phyloP scores from a whole-genome alignment of 2,113 vertebrate genomes.

The Bufo bufo region DNA sequence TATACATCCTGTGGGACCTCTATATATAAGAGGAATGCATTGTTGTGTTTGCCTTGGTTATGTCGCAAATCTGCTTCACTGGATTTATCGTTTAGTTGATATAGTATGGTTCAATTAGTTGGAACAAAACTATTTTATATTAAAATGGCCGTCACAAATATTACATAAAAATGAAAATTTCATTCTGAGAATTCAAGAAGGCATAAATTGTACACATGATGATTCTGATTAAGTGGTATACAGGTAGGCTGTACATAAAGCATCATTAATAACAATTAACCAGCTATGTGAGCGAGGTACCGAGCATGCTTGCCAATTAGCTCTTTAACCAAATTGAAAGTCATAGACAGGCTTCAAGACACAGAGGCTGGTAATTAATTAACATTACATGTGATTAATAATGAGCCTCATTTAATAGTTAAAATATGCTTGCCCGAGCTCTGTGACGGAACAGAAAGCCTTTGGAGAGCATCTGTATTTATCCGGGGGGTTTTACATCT shows the following conservation, averaged over 20 bases:
- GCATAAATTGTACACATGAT: background rate
- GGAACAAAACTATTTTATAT: background rate
- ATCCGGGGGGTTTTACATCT: slow-evolving; percentile 96
- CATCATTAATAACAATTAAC: slow-evolving; percentile 59
- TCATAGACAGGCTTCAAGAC: slow-evolving; percentile 77
- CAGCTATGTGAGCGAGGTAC: slow-evolving; percentile 27
- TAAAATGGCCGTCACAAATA: background rate
- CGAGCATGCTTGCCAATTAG: slow-evolving; percentile 82
- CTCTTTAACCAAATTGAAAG: slow-evolving; percentile 86
- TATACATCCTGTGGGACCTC: background rate
- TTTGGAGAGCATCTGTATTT: slow-evolving; percentile 89
- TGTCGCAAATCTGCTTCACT: too few species aligned
- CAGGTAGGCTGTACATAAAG: slow-evolving; percentile 43
- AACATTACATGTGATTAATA: slow-evolving; percentile 99
- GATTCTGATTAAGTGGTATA: background rate
- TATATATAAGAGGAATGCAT: background rate
- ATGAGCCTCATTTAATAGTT: slow-evolving; percentile 92
- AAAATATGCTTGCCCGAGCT: slow-evolving; percentile 85
- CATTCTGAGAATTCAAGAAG: background rate
- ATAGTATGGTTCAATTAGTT: background rate
- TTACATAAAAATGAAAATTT: background rate
- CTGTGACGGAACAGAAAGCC: slow-evolving; percentile 86
- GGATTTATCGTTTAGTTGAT: background rate
- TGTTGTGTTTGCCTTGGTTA: too few species aligned
- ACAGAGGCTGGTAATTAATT: slow-evolving; percentile 93